Percentiles rank a stretch among this genome's conserved stretches.
Evolutionary conservation across 2,888 invertebrate genomes (phyloP).

Genomic region (Calliopum simillimum): DNA sequence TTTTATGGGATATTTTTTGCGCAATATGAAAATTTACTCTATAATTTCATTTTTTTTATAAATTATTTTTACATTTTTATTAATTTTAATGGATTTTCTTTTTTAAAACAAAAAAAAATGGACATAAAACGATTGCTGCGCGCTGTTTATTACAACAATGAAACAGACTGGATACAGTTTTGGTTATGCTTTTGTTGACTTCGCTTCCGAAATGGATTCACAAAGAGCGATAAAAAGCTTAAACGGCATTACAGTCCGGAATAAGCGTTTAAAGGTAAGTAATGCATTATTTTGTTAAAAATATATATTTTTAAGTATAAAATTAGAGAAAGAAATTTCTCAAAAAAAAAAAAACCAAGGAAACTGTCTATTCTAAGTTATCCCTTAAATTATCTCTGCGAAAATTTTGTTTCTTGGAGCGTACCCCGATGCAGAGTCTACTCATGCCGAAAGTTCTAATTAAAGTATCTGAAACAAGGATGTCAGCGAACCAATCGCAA

Average conservation of each 20-base stretch:
- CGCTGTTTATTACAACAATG: background rate
- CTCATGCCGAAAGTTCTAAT: too few species aligned
- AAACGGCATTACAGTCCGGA: constrained; percentile 89
- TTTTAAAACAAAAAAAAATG: background rate
- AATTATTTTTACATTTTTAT: constrained; percentile 8
- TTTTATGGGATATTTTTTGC: constrained; percentile 23
- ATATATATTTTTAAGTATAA: background rate
- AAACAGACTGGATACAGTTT: constrained; percentile 91
- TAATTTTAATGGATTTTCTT: constrained; percentile 24
- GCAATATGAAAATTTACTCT: constrained; percentile 22
- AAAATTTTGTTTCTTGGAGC: too few species aligned
- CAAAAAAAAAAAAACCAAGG: too few species aligned
- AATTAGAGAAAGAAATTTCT: too few species aligned
- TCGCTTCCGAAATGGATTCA: constrained; percentile 86
- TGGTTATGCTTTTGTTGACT: constrained; percentile 97
- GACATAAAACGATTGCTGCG: too few species aligned
- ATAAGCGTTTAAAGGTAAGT: constrained; percentile 88
- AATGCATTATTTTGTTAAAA: background rate
- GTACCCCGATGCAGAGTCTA: too few species aligned
- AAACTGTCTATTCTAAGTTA: too few species aligned
- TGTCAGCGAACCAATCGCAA: too few species aligned
- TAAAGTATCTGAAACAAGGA: too few species aligned
- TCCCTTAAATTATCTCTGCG: too few species aligned
- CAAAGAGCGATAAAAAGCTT: constrained; percentile 85
- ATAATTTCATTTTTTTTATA: constrained; percentile 9